Percentiles rank a stretch among this genome's conserved stretches.
Conservation (phyloP, 2,113 vertebrate species). For the Polypterus senegalus region DNA sequence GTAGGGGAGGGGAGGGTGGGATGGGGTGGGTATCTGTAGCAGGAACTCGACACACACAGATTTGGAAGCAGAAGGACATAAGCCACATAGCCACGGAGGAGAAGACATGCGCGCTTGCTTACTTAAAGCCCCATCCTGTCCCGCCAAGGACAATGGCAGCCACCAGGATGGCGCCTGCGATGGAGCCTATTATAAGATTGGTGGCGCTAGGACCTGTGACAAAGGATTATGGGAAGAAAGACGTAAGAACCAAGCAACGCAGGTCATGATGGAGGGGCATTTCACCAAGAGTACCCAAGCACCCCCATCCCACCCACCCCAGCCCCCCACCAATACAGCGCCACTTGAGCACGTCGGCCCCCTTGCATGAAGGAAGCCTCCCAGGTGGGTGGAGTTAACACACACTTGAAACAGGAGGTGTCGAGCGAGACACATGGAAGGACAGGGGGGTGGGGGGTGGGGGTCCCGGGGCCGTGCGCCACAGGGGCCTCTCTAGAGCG, state of each 20-base stretch:
- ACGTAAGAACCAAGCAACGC: conserved; percentile 64
- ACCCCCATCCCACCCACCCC: too few species aligned
- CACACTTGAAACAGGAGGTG: too few species aligned
- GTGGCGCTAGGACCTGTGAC: conserved; percentile 98
- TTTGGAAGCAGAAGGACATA: conserved; percentile 79
- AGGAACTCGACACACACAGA: conserved; percentile 82
- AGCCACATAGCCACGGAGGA: conserved; percentile 68
- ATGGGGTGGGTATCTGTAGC: conserved; percentile 52
- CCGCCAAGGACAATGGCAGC: conserved; percentile 99
- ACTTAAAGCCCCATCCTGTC: conserved; percentile 99
- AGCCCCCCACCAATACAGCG: too few species aligned
- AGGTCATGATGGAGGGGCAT: conserved; percentile 40
- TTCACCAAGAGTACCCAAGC: conserved; percentile 20
- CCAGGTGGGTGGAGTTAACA: too few species aligned
- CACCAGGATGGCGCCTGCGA: conserved; percentile 99
- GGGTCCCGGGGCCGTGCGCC: too few species aligned
- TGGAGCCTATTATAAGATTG: conserved; percentile 99
- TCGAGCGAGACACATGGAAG: too few species aligned
- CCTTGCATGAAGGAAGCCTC: too few species aligned
- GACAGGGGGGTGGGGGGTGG: too few species aligned
- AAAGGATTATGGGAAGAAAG: conserved; percentile 86
- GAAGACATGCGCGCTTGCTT: conserved; percentile 94
- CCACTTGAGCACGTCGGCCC: too few species aligned
- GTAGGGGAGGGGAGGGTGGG: too few species aligned
- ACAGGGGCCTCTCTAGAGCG: too few species aligned